A percentile compares a stretch with the other conserved stretches of the same genome.
These are phyloP conservation scores for Caenorhabditis latens DNA, from an alignment of 1,140 invertebrate genomes.

Conservation along the genomic window DNA sequence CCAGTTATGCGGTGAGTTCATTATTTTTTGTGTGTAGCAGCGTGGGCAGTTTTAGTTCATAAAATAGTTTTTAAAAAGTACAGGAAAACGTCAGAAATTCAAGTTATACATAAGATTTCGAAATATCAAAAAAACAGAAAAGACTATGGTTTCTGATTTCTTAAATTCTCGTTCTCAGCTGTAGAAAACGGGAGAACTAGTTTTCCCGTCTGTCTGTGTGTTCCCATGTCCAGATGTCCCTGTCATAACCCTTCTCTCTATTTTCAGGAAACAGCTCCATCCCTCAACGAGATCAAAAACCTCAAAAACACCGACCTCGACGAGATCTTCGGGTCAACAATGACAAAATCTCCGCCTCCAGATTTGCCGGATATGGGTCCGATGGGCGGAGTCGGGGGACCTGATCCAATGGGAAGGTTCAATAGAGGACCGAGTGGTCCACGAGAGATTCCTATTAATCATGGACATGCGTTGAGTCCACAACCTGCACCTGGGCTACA, in stretches of 20 bases:
- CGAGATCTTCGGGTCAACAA: slow-evolving; percentile 26
- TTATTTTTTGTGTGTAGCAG: neutral
- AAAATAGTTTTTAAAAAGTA: too few relatives aligned
- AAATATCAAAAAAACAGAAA: too few relatives aligned
- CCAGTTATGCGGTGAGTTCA: neutral
- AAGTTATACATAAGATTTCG: too few relatives aligned
- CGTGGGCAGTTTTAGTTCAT: too few relatives aligned
- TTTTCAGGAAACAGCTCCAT: slow-evolving; percentile 22
- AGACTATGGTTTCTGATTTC: too few relatives aligned
- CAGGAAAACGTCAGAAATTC: too few relatives aligned
- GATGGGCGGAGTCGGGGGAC: neutral
- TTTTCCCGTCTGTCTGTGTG: too few relatives aligned
- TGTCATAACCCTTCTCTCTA: neutral
- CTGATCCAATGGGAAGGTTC: neutral
- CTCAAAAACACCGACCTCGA: slow-evolving; percentile 17
- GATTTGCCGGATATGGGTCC: slow-evolving; percentile 22
- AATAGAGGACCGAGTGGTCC: slow-evolving; percentile 22
- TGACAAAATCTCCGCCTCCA: neutral
- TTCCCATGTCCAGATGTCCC: too few relatives aligned
- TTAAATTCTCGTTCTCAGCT: too few relatives aligned
- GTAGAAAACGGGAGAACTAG: too few relatives aligned
- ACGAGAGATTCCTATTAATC: slow-evolving; percentile 32
- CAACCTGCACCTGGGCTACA: neutral
- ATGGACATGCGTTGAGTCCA: slow-evolving; percentile 31
- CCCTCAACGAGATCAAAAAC: slow-evolving; percentile 32